Evolutionary conservation across 2,797 vertebrate genomes (phyloP), one percentile per base, ranked within the genome.

Genomic region (Erithacus rubecula): DNA sequence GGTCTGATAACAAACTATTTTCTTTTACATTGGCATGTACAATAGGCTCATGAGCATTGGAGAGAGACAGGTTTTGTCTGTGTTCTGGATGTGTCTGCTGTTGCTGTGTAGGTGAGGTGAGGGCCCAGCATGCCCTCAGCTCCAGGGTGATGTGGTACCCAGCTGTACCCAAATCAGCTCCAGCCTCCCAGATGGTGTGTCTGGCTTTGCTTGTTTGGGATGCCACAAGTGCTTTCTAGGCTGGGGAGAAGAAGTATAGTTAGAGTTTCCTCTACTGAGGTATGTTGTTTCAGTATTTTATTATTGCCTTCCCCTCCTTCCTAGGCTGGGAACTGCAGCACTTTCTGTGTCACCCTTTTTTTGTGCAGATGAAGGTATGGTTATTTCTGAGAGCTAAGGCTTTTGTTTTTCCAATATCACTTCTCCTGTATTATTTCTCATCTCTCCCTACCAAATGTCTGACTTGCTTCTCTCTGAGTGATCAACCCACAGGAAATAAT

Each of bases 71-170:
- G 5, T 37, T 87, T 83, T 84, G 36, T 27, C 22, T 89, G 6
- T 55, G 5, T 59, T 89, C 15, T 51, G 65, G 47, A 21, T 0
- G 1, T 49, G 37, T 21, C 27, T 44, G 18, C 4, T 56, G 12
- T 56, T 0, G 0, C 46, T 77, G 1, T 11, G 36, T 7, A 46
- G 58, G 23, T 34, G 58, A 68, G 26, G 5, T 41, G 37, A 60
- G 64, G 32, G 75, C 59, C 27, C 23, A 52, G 47, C 30, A 32
- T 22, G 34, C 23, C 19, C 46, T 59, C 27, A 58, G n/a, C 56
- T 49, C 22, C 46, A 72, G 22, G 21, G 22, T 32, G 67, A 29
- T 59, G 32, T 23, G 15, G 27, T 46, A 22, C 15, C 20, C 44
- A 75, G 34, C 26, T 58, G 9, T 37, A 72, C 4, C 49, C 58